Evolutionary conservation across 2,888 invertebrate species (phyloP).

Genomic region (Cantharis nigra): DNA sequence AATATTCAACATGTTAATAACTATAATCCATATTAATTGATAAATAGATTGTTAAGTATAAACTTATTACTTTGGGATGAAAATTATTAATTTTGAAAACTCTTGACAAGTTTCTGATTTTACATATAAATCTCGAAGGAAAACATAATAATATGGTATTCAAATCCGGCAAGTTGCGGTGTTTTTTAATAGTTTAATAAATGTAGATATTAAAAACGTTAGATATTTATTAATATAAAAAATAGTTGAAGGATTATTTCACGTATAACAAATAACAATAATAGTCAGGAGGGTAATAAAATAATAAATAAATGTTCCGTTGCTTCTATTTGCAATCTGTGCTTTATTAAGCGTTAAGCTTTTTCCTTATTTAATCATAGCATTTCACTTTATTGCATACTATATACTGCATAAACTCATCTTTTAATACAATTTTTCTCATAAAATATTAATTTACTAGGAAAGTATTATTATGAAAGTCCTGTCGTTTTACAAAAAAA

Average conservation of each 20-base stretch:
- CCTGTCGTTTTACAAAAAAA: background rate
- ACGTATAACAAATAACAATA: background rate
- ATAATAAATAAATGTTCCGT: background rate
- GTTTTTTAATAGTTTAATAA: background rate
- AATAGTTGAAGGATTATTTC: background rate
- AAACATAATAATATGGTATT: background rate
- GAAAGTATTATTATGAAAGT: background rate
- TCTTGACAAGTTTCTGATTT: too few species aligned
- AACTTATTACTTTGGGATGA: too few species aligned
- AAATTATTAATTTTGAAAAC: too few species aligned
- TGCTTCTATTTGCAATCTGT: background rate
- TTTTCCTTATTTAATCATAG: background rate
- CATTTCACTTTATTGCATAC: background rate
- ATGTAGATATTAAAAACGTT: background rate
- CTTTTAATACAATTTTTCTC: background rate
- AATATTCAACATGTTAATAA: too few species aligned
- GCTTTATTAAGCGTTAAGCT: background rate
- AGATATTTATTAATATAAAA: background rate
- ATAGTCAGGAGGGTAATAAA: background rate
- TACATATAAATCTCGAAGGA: background rate
- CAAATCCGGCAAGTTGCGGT: background rate
- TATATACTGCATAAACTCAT: background rate
- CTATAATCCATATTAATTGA: too few species aligned
- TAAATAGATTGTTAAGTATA: too few species aligned
- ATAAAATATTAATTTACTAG: background rate